phyloP scores from a whole-genome alignment of 2,113 vertebrate species.

The Sceloporus tristichus region DNA sequence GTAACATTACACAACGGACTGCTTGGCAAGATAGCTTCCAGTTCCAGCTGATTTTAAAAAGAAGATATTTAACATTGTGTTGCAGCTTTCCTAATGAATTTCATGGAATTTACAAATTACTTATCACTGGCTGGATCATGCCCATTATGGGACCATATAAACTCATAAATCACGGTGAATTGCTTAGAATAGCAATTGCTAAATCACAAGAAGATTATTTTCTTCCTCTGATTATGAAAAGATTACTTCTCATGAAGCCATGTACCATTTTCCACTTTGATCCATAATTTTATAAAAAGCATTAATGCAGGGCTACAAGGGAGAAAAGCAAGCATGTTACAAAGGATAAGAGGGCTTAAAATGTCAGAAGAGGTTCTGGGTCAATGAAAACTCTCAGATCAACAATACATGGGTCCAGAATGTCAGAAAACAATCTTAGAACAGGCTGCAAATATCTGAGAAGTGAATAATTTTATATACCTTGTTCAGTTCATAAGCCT shows the following conservation, averaged over 20 bases:
- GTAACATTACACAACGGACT: not conserved
- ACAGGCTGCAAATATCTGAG: slow-evolving; percentile 51
- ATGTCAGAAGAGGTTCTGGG: slow-evolving; percentile 10
- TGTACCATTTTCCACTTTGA: not conserved
- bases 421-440: slow-evolving; percentile 21
- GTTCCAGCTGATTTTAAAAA: not conserved
- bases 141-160: not conserved
- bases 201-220: not conserved
- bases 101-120: not conserved
- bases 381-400: slow-evolving; percentile 40
- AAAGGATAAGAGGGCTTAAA: not conserved
- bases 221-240: not conserved
- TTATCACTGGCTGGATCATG: not conserved
- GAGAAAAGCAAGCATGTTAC: not conserved
- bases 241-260: not conserved
- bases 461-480: slow-evolving; percentile 52
- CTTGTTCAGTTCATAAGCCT: slow-evolving; percentile 52
- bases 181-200: not conserved
- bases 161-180: not conserved
- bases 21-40: not conserved
- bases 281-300: not conserved
- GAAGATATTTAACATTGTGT: not conserved
- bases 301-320: not conserved
- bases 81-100: not conserved
- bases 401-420: not conserved